These are phyloP conservation scores for Brachionus asplanchnoidis DNA, from an alignment of 1,140 invertebrate species.

Conservation along the genomic window DNA sequence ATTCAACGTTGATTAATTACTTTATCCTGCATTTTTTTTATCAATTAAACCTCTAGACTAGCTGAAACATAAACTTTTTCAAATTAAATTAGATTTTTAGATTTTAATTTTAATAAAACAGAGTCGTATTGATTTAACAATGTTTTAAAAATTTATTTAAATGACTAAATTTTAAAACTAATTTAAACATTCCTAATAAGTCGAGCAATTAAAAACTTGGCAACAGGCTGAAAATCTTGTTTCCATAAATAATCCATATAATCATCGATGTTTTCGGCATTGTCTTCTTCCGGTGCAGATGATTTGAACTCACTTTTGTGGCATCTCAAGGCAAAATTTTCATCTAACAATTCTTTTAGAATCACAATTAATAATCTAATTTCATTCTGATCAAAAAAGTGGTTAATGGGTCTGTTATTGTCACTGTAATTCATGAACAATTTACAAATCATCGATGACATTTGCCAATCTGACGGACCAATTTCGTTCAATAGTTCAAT, in stretches of 20 bases:
- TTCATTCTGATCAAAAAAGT: slow-evolving; percentile 16
- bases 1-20: neutral
- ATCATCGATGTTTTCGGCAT: slow-evolving; percentile 17
- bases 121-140: neutral
- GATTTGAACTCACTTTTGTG: slow-evolving; percentile 19
- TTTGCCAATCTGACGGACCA: slow-evolving; percentile 62
- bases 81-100: neutral
- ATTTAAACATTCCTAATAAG: neutral
- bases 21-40: neutral
- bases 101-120: neutral
- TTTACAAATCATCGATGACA: slow-evolving; percentile 64
- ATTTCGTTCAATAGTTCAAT: slow-evolving; percentile 60
- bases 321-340: slow-evolving; percentile 33
- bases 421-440: slow-evolving; percentile 69
- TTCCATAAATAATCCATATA: slow-evolving; percentile 39
- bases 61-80: neutral
- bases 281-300: neutral
- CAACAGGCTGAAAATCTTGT: slow-evolving; percentile 36
- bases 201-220: slow-evolving; percentile 4
- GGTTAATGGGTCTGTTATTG: slow-evolving; percentile 48
- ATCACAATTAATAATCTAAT: neutral
- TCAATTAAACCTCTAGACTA: neutral
- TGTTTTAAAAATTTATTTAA: neutral
- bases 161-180: neutral
- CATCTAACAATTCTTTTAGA: slow-evolving; percentile 24